Conservation (phyloP, 1,140 invertebrate genomes). For the Bradynema listronoti region DNA sequence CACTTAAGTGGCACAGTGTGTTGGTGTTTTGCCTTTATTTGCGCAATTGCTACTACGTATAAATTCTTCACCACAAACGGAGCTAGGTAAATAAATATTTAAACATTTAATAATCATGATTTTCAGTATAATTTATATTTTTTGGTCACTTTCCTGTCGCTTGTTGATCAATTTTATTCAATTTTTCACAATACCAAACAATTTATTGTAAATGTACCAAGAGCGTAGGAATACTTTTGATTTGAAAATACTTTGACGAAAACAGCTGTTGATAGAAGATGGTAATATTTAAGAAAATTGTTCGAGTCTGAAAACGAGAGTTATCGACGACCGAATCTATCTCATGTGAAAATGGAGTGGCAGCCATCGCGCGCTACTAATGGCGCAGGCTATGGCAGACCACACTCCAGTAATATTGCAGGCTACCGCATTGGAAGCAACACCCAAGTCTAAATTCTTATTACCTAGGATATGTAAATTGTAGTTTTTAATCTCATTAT, state of each 20-base stretch:
- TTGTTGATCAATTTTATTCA: not conserved
- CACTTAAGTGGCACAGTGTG: not conserved
- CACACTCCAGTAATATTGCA: not conserved
- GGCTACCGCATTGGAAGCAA: constrained; percentile 1
- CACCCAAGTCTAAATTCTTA: constrained; percentile 5
- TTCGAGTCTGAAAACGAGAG: constrained; percentile 1
- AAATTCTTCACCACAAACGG: constrained; percentile 33
- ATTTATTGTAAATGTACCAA: not conserved
- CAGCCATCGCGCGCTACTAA: not conserved
- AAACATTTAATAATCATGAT: not conserved
- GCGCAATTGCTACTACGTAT: not conserved
- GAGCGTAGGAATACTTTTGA: not conserved
- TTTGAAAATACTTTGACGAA: not conserved
- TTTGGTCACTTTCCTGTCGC: not conserved
- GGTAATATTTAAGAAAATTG: constrained; percentile 10
- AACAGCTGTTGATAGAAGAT: not conserved
- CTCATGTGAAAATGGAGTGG: constrained; percentile 4
- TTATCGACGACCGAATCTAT: constrained; percentile 4
- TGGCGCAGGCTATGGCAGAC: not conserved
- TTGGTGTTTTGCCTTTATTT: not conserved
- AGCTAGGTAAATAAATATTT: constrained; percentile 2
- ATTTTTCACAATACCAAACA: not conserved
- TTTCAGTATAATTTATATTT: no score
- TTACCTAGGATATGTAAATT: no score
- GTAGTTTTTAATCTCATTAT: no score